These are phyloP conservation scores for Myotis yumanensis DNA, from an alignment of 2,113 vertebrate genomes.

Conservation along the genomic window DNA sequence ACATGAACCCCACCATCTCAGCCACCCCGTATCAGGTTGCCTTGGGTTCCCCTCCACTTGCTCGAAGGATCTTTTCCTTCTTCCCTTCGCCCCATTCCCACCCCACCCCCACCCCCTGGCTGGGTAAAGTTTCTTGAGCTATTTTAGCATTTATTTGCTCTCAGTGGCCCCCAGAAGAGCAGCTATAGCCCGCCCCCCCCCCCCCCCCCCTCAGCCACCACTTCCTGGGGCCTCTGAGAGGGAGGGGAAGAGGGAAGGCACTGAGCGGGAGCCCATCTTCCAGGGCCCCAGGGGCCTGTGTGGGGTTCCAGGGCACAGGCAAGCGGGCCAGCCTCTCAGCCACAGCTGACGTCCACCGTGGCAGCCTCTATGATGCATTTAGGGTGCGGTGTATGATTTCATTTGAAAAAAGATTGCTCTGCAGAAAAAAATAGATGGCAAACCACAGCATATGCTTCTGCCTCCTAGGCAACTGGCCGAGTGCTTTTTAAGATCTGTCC, in stretches of 20 bases:
- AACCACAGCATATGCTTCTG: not conserved
- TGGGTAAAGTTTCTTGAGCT: not conserved
- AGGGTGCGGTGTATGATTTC: not conserved
- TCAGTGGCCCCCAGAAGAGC: not conserved
- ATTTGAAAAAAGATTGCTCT: not conserved
- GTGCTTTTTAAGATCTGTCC: not conserved
- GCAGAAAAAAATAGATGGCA: slow-evolving; percentile 16
- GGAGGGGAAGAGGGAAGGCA: not conserved
- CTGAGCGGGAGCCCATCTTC: not conserved
- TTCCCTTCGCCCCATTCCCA: not conserved
- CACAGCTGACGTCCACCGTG: fast-evolving
- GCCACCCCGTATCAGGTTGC: not conserved
- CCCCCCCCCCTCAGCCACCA: not conserved
- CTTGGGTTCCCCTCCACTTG: no score
- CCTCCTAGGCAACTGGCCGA: not conserved
- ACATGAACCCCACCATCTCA: not conserved
- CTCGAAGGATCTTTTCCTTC: not conserved
- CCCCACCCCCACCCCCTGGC: fast-evolving
- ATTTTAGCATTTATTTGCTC: not conserved
- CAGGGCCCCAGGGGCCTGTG: not conserved
- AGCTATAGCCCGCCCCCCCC: not conserved
- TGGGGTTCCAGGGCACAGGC: not conserved
- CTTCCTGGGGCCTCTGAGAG: not conserved
- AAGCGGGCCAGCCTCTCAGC: not conserved
- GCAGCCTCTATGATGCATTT: not conserved